These are phyloP conservation scores for Penaeus chinensis DNA, from an alignment of 1,140 invertebrate species.

Conservation along the genomic window DNA sequence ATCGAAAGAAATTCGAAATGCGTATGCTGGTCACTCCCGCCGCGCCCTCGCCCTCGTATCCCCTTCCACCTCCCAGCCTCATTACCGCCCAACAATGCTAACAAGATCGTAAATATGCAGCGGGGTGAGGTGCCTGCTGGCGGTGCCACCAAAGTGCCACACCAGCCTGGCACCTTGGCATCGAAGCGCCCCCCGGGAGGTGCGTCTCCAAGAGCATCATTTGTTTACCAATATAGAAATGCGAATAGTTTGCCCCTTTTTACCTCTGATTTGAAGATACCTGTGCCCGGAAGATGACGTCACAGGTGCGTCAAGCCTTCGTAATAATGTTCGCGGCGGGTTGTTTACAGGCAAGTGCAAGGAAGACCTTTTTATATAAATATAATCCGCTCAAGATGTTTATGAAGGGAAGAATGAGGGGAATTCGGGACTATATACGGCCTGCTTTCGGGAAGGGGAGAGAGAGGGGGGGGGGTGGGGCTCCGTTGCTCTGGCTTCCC, in stretches of 20 bases:
- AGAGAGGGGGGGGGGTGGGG: background rate
- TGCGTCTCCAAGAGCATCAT: slow-evolving; percentile 2
- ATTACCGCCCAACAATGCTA: slow-evolving; percentile 1
- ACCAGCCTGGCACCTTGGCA: too few relatives aligned
- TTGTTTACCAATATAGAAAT: background rate
- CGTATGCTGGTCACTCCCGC: too few relatives aligned
- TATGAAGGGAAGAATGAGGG: too few relatives aligned
- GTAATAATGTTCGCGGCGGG: background rate
- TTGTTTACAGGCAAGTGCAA: background rate
- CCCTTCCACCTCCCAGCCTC: background rate
- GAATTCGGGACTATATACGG: slow-evolving; percentile 2
- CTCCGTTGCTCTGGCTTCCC: too few relatives aligned
- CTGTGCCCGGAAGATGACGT: background rate
- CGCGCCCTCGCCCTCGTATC: background rate
- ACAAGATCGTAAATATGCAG: slow-evolving; percentile 2
- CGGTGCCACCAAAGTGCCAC: background rate
- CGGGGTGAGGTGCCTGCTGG: background rate
- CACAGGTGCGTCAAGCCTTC: background rate
- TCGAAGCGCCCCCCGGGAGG: background rate
- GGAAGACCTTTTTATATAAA: too few relatives aligned
- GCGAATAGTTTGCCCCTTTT: background rate
- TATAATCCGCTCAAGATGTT: too few relatives aligned
- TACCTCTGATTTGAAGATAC: background rate
- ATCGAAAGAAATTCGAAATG: too few relatives aligned
- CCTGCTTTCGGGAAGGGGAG: background rate